These are phyloP conservation scores for Ochropacha duplaris DNA, from an alignment of 2,888 invertebrate genomes.

Conservation along the genomic window DNA sequence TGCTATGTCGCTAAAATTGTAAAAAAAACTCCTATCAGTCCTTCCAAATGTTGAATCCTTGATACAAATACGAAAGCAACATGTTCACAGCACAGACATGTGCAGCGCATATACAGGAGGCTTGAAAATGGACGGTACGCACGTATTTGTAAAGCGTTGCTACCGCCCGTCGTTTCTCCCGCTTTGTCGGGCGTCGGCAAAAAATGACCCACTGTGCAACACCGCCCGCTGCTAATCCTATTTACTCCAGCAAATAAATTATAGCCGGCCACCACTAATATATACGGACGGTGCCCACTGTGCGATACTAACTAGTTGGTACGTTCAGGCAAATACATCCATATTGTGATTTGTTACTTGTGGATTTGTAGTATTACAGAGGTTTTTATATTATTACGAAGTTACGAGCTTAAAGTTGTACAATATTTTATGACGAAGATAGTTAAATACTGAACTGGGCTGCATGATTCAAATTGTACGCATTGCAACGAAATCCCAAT, in stretches of 20 bases:
- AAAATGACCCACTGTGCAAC: conserved; percentile 66
- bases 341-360: conserved; percentile 53
- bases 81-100: background rate
- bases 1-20: too few relatives aligned
- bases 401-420: background rate
- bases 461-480: too few relatives aligned
- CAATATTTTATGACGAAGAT: too few relatives aligned
- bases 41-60: too few relatives aligned
- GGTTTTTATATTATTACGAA: conserved; percentile 24
- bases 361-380: conserved; percentile 34
- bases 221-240: conserved; percentile 74
- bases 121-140: background rate
- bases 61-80: too few relatives aligned
- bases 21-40: too few relatives aligned
- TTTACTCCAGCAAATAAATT: conserved; percentile 76
- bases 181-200: conserved; percentile 51
- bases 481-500: background rate
- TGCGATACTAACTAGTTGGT: conserved; percentile 42
- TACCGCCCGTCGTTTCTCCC: conserved; percentile 29
- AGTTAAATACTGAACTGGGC: too few relatives aligned
- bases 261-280: conserved; percentile 60
- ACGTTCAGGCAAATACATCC: conserved; percentile 32
- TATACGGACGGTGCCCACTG: conserved; percentile 50
- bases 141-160: background rate
- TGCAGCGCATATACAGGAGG: background rate